Conservation (phyloP, 1,140 invertebrate genomes). For the Atta colombica region DNA sequence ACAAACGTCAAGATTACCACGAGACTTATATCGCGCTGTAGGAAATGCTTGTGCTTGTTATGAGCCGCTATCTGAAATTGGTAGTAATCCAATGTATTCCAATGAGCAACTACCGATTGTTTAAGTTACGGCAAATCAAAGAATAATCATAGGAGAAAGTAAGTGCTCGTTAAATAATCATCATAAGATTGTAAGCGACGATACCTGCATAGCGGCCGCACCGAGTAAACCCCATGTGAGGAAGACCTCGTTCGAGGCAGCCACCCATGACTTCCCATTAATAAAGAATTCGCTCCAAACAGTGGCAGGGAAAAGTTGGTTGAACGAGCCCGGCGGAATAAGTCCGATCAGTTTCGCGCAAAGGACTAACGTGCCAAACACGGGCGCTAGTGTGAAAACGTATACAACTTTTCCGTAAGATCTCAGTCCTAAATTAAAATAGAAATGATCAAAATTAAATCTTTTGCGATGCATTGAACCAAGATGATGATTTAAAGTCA, state of each 20-base stretch:
- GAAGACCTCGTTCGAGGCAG: conserved; percentile 95
- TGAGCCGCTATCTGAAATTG: conserved; percentile 87
- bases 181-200: neutral
- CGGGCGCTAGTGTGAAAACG: conserved; percentile 91
- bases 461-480: neutral
- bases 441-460: neutral
- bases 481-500: neutral
- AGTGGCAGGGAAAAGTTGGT: conserved; percentile 91
- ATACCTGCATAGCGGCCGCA: conserved; percentile 93
- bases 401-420: conserved; percentile 95
- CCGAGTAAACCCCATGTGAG: conserved; percentile 96
- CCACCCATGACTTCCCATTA: conserved; percentile 91
- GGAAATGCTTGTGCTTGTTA: conserved; percentile 91
- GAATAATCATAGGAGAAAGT: conserved; percentile 27
- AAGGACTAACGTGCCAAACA: conserved; percentile 91
- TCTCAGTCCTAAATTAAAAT: conserved; percentile 88
- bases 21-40: conserved; percentile 92
- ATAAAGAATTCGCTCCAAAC: conserved; percentile 94
- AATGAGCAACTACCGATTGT: neutral
- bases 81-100: neutral
- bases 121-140: conserved; percentile 10
- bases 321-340: conserved; percentile 88
- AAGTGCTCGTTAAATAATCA: conserved; percentile 78
- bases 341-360: conserved; percentile 92
- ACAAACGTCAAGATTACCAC: conserved; percentile 93